Base-by-base conservation (phyloP, 2,113 vertebrate species). In the Chaetodon auriga region DNA sequence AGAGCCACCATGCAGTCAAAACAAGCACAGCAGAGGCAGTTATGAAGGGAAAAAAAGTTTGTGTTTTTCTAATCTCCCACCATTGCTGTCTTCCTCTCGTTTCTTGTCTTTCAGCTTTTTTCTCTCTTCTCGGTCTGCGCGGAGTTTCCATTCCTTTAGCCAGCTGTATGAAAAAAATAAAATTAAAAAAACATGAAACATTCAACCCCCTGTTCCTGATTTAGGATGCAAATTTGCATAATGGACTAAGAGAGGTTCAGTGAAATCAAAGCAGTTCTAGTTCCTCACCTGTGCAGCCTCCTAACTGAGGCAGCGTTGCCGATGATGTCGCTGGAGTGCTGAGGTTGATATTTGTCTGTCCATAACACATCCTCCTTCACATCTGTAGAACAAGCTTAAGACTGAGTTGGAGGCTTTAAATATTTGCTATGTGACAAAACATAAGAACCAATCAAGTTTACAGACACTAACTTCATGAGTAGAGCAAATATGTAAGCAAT, bases 341-440 rank as follows among this genome's bases (percentile, higher is more conserved):
- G 97, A 11, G 98, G 98, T 80, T 99, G 98, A 30, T 99, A 99
- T 81, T 99, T 99, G 80, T 99, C 98, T 7, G 98, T 99, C 98
- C 98, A 99, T 51, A 99, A 93, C 80, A 95, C 71, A 2, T 99
- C 98, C 91, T 99, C 98, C 78, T 77, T 96, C 87, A 81, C 68
- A 91, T 95, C 98, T 98, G 91, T 1, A 46, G 16, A 81, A 74
- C 46, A 58, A 68, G 72, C 6, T 7, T 30, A 18, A 73, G 19
- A 38, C 2, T 6, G 18, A 76, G 38, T 41, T 19, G 30, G 5
- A 49, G 30, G 30, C 15, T 64, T 81, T 68, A 55, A 63, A 48
- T 57, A 18, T 21, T 5, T 21, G 16, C 5, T 41, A 15, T 15
- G 30, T 36, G 0, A 13, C 2, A 7, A 69, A 62, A 62, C 21